These are phyloP conservation scores for Bolinopsis microptera DNA, from an alignment of 37 sponge, comb jelly and placozoan genomes.

Conservation along the genomic window DNA sequence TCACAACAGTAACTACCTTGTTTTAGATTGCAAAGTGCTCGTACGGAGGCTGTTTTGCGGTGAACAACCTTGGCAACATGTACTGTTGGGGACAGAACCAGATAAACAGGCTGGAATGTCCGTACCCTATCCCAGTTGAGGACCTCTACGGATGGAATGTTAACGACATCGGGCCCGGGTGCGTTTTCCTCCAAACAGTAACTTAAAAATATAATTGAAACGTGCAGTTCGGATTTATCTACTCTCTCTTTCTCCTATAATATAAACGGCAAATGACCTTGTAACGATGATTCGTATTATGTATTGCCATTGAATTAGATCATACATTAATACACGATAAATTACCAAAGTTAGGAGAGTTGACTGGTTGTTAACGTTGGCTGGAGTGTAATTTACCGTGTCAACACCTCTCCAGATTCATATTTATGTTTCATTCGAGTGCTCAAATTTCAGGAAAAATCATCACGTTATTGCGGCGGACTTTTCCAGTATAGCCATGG, in stretches of 20 bases:
- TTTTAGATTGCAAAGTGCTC: conserved; percentile 26
- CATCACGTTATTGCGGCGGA: conserved; percentile 38
- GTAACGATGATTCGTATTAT: too few species aligned
- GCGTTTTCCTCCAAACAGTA: not conserved
- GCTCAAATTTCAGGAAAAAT: not conserved
- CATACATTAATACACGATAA: too few species aligned
- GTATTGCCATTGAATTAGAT: too few species aligned
- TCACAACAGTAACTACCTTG: too few species aligned
- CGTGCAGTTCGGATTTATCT: too few species aligned
- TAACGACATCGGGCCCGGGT: conserved; percentile 30
- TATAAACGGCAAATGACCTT: too few species aligned
- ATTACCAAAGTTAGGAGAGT: not conserved
- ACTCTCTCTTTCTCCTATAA: too few species aligned
- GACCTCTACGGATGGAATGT: conserved; percentile 50
- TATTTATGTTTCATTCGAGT: too few species aligned
- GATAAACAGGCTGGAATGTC: conserved; percentile 28
- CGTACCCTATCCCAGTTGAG: conserved; percentile 57
- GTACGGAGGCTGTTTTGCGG: conserved; percentile 24
- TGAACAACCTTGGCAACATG: conserved; percentile 3
- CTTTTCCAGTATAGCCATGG: conserved; percentile 31
- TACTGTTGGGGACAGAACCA: conserved; percentile 44
- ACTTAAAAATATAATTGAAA: too few species aligned
- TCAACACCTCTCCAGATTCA: not conserved
- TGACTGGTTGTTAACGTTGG: not conserved
- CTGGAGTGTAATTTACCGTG: not conserved